phyloP scores from a whole-genome alignment of 2,797 vertebrate species.

The Phataginus tricuspis region DNA sequence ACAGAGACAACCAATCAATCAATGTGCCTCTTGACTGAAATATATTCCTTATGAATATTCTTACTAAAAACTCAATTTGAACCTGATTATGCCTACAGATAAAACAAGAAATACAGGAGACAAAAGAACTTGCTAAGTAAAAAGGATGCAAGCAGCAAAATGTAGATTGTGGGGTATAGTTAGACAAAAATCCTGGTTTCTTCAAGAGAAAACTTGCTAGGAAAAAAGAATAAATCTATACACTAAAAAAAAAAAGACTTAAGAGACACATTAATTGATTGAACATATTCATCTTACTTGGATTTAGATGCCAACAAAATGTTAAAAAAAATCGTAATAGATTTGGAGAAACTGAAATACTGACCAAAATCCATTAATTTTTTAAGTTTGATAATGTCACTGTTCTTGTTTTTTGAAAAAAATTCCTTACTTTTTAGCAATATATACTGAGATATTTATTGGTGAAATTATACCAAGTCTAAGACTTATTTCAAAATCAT shows the following conservation, averaged over 20 bases:
- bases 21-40: neutral
- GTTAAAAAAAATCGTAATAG: neutral
- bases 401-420: neutral
- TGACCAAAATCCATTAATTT: neutral
- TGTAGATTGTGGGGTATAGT: neutral
- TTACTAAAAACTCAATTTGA: constrained; percentile 26
- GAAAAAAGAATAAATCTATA: neutral
- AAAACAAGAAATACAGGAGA: neutral
- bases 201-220: neutral
- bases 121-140: neutral
- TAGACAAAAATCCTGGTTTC: neutral
- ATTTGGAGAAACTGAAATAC: neutral
- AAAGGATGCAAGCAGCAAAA: neutral
- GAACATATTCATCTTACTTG: neutral
- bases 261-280: neutral
- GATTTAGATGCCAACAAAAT: neutral
- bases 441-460: neutral
- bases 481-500: constrained; percentile 12
- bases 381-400: neutral
- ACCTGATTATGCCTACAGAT: neutral
- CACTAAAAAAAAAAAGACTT: neutral
- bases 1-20: neutral
- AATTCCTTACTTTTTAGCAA: neutral
- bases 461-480: neutral
- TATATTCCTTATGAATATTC: neutral